These are phyloP conservation scores for Drosophila nigrodunni DNA, from an alignment of 1,140 invertebrate species.

Conservation along the genomic window DNA sequence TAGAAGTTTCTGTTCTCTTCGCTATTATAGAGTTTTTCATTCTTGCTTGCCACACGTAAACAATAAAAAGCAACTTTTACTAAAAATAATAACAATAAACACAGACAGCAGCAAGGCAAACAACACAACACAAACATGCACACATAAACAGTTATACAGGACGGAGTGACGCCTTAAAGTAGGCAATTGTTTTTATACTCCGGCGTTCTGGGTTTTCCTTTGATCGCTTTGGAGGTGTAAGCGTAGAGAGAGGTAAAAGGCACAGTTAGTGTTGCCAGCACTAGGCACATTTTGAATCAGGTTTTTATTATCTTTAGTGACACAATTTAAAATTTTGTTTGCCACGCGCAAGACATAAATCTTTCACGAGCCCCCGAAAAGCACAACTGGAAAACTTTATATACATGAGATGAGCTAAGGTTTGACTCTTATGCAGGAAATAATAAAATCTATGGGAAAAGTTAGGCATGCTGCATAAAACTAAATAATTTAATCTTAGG, in stretches of 20 bases:
- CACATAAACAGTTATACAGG: background rate
- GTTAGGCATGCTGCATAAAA: too few relatives aligned
- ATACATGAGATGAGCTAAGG: too few relatives aligned
- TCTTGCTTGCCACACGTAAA: slow-evolving; percentile 48
- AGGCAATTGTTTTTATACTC: slow-evolving; percentile 71
- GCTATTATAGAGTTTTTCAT: slow-evolving; percentile 1
- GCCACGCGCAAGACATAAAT: slow-evolving; percentile 64
- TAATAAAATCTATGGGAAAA: too few relatives aligned
- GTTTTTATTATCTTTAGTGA: background rate
- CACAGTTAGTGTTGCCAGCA: too few relatives aligned
- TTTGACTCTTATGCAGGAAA: too few relatives aligned
- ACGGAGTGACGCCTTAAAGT: slow-evolving; percentile 43
- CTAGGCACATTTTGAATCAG: too few relatives aligned
- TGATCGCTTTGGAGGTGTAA: slow-evolving; percentile 42
- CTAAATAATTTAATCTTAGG: too few relatives aligned
- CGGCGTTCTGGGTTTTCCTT: slow-evolving; percentile 34
- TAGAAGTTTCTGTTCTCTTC: background rate
- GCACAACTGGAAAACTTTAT: too few relatives aligned
- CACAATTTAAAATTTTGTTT: slow-evolving; percentile 59
- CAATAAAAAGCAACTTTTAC: slow-evolving; percentile 56
- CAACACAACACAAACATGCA: slow-evolving; percentile 14
- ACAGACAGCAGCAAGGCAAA: slow-evolving; percentile 15
- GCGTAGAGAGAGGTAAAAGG: too few relatives aligned
- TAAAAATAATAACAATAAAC: slow-evolving; percentile 67
- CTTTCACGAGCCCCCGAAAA: slow-evolving; percentile 60